Evolutionary conservation across 2,113 vertebrate genomes (phyloP), one percentile per base, ranked within the genome.

Genomic region (Lepisosteus osseus): DNA sequence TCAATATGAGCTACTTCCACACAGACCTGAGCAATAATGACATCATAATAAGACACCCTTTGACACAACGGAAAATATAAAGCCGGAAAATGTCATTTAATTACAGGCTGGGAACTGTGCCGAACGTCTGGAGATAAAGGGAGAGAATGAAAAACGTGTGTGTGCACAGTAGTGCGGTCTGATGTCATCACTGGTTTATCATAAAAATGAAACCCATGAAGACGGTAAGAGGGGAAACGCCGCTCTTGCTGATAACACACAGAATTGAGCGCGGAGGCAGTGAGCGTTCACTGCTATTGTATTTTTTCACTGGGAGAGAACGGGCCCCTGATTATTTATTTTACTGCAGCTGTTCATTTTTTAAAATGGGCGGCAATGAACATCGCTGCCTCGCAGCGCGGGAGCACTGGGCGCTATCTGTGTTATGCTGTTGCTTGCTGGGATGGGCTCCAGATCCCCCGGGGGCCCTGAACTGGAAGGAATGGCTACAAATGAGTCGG

Each of bases 141-240:
- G 75, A 68, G 75, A 73, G 1, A 66, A 64, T 55, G 64, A 70
- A 54, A 61, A 65, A 54, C 11, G 45, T 47, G 43, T 17, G 59
- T 63, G 65, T 68, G 65, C 15, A 17, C 15, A 65, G 77, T 72
- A 56, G 4, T 78, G 86, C 86, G 88, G 87, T 91, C 87, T 83
- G 87, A 80, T 87, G 85, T 83, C 83, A 86, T 88, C 70, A 76
- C 74, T 88, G 88, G 86, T 91, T 90, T 90, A 92, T 89, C 87
- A 91, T 89, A 85, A 90, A 90, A 91, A 91, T 89, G 87, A 89
- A 90, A 90, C 86, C 82, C 83, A 85, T 84, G 82, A 89, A 92
- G 84, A 88, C 86, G 87, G 86, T 84, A 85, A 87, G 86, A 88
- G 84, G 77, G 79, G 86, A 88, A 90, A 90, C 86, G 80, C 84